These are phyloP conservation scores for Diabrotica virgifera DNA, from an alignment of 1,140 invertebrate species.

Conservation along the genomic window DNA sequence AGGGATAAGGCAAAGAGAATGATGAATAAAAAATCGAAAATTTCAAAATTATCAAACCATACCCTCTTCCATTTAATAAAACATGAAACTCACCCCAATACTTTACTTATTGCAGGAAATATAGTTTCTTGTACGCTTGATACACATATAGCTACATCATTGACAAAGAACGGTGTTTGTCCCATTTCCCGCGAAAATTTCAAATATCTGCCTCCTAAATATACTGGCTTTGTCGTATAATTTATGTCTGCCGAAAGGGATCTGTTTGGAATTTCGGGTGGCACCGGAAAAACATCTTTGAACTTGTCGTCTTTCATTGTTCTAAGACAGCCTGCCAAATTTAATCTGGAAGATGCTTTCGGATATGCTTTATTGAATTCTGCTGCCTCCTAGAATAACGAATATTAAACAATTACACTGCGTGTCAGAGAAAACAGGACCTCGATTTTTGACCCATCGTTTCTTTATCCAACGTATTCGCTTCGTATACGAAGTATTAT, in stretches of 20 bases:
- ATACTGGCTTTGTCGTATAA: slow-evolving; percentile 56
- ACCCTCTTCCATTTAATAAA: no score
- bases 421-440: no score
- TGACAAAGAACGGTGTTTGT: slow-evolving; percentile 92
- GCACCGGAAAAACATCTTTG: slow-evolving; percentile 47
- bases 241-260: slow-evolving; percentile 49
- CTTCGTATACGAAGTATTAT: no score
- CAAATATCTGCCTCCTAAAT: slow-evolving; percentile 73
- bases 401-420: slow-evolving; percentile 39
- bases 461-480: no score
- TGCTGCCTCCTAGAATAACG: no score
- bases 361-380: no score
- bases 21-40: no score
- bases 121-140: slow-evolving; percentile 91
- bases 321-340: slow-evolving; percentile 49
- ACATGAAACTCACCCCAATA: slow-evolving; percentile 50
- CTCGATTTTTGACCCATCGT: no score
- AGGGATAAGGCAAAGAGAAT: no score
- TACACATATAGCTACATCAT: slow-evolving; percentile 75
- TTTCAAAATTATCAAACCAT: no score
- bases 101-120: slow-evolving; percentile 57
- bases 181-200: slow-evolving; percentile 84
- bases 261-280: slow-evolving; percentile 48
- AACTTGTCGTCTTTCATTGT: slow-evolving; percentile 51
- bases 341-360: no score